Evolutionary conservation across 2,113 vertebrate genomes (phyloP), one percentile per base, ranked within the genome.

Genomic region (Ranitomeya imitator): DNA sequence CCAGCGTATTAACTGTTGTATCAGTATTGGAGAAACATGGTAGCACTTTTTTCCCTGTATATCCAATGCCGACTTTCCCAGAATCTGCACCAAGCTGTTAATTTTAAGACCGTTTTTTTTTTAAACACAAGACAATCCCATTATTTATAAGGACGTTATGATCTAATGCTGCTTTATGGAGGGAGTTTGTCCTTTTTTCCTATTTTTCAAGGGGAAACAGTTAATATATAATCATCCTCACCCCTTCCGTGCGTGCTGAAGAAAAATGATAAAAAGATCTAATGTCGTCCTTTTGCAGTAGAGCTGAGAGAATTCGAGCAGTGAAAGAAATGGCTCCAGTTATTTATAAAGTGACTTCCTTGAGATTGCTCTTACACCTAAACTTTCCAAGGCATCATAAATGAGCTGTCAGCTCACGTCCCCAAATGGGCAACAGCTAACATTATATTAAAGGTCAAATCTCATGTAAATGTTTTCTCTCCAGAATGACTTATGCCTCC

Each of bases 401-500:
- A 93, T 89, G 91, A 92, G 90, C 91, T 74, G 90, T 91, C 92
- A 92, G 84, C 89, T 88, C 92, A 11, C 0, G 90, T 90, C 93
- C 90, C 90, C 90, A 94, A 91, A 92, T 92, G 90, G 92, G 92
- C 91, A 69, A 63, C 79, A 84, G 83, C 83, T 85, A 85, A 74
- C 83, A 93, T 93, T 93, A 93, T 92, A 90, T 90, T 92, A 93
- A 93, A 94, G 94, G 94, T 95, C 90, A 90, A 91, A 83, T 90
- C 92, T 92, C 93, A 92, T 92, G 90, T 92, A 93, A 94, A 94
- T 91, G 90, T 92, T 93, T 90, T 91, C 91, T 89, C 92, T 94
- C 92, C 73, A 77, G 92, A 93, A 93, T 94, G 92, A 94, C 93
- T 93, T 93, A 92, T 94, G 93, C 93, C 93, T 92, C 92, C 91